Evolutionary conservation across 2,888 invertebrate genomes (phyloP), one percentile per base, ranked within the genome.

Genomic region (Megastigmus dorsalis): DNA sequence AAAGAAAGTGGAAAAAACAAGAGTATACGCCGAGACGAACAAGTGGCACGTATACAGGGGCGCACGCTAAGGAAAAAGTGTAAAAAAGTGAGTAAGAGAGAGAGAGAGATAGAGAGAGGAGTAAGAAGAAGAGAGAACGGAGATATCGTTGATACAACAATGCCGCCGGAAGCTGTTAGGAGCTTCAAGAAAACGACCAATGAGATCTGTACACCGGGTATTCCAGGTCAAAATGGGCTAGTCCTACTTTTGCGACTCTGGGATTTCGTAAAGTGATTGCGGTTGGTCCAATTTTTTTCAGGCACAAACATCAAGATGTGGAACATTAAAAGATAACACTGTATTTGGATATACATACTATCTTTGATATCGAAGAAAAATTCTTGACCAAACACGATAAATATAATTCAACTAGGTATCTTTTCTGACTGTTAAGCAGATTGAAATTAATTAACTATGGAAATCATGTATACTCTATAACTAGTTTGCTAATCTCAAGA

Each of bases 1-100:
- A 60, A 45, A 18, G 30, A 33, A 48, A 45, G 62, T 62, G 30
- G 30, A 48, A 62, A 45, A 62, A 33, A 13, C 33, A 18, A 30
- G 41, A 59, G 59, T 41, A n/a, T n/a, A 30, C 30, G 43, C 5
- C 23, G 45, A 48, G 45, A 62, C 20, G 62, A 45, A 62, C 62
- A 62, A 62, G 62, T 62, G 43, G 45, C 62, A 62, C 62, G 62
- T 62, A 45, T 20, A 18, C n/a, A n/a, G n/a, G n/a, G n/a, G n/a
- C n/a, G n/a, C n/a, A n/a, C n/a, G n/a, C n/a, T n/a, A n/a, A n/a
- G n/a, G n/a, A n/a, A n/a, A n/a, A n/a, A n/a, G n/a, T n/a, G n/a
- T n/a, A n/a, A n/a, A n/a, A n/a, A n/a, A n/a, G n/a, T n/a, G n/a
- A n/a, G n/a, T n/a, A n/a, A n/a, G n/a, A n/a, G n/a, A n/a, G n/a